Evolutionary conservation across 2,888 invertebrate species (phyloP), one percentile per base, ranked within the genome.

Genomic region (Erynnis tages): DNA sequence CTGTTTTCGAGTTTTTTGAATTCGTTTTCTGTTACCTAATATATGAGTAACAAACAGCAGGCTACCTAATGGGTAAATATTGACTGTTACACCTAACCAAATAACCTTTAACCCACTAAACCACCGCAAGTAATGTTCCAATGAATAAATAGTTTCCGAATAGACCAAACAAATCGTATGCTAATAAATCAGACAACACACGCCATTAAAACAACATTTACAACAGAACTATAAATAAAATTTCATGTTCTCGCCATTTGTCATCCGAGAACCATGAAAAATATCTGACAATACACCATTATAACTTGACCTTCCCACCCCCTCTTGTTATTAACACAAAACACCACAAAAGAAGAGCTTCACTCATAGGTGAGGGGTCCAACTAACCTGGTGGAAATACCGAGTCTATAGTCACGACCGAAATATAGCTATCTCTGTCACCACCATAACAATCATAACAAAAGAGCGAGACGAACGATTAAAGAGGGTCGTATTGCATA

Each of bases 401-500:
- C 43, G 54, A 29, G 47, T 21, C 41, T 11, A 19, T 21, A n/a
- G 27, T 50, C 43, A 25, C 50, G 29, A 50, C 50, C 29, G 14
- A 55, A 34, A 11, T 62, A 50, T 41, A 27, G 38, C 60, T 50
- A 50, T 69, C 72, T 65, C 67, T 45, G 49, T 74, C 57, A 27
- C 43, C 16, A 63, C 2, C 37, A 50, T 48, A 40, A 53, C 53
- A 53, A 54, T 49, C 43, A 45, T 37, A 13, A 44, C 40, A 60
- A 47, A 32, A 58, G 65, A 76, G 34, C 56, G 65, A 59, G 67
- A 72, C 52, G 56, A 65, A 54, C 48, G 56, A 62, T 60, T 60
- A 68, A 67, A 73, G 70, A 73, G 79, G 74, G 76, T 77, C 76
- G 73, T 69, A 71, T 73, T 76, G 82, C 78, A 81, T 81, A 79